Conservation (phyloP, 2,113 vertebrate genomes). For the Crypturellus undulatus region DNA sequence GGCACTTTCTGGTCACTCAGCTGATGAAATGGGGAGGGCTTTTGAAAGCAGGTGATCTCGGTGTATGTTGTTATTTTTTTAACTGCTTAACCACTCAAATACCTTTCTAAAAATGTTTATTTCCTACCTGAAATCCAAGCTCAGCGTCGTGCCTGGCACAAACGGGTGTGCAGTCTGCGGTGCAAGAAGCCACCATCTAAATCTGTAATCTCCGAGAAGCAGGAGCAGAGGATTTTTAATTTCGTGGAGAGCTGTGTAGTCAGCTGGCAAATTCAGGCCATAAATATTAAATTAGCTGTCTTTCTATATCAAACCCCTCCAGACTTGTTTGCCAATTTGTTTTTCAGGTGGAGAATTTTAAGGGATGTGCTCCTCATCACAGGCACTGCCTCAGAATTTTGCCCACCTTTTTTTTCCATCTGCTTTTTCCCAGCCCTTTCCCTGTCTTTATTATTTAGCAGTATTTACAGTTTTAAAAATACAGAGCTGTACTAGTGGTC, state of each 20-base stretch:
- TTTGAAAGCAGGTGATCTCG: background rate
- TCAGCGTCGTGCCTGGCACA: background rate
- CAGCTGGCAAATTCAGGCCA: slow-evolving; percentile 61
- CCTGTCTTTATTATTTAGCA: background rate
- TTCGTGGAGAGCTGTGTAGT: slow-evolving; percentile 33
- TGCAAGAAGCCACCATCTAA: background rate
- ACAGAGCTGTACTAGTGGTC: background rate
- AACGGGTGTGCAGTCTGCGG: background rate
- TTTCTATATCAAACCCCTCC: background rate
- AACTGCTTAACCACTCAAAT: slow-evolving; percentile 18
- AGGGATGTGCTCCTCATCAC: background rate
- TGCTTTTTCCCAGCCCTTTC: background rate
- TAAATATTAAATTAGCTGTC: slow-evolving; percentile 62
- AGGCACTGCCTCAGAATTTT: background rate
- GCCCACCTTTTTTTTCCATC: background rate
- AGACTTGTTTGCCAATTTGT: slow-evolving; percentile 14
- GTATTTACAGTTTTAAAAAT: background rate
- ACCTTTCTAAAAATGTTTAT: background rate
- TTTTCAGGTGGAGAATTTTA: slow-evolving; percentile 17
- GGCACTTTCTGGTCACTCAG: background rate
- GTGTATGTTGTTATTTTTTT: background rate
- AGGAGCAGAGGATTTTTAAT: slow-evolving; percentile 40
- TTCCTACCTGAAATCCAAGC: background rate
- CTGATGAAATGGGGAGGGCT: background rate
- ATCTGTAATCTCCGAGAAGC: slow-evolving; percentile 1